Conservation (phyloP, 2,797 vertebrate species). For the Rhabdomys pumilio region DNA sequence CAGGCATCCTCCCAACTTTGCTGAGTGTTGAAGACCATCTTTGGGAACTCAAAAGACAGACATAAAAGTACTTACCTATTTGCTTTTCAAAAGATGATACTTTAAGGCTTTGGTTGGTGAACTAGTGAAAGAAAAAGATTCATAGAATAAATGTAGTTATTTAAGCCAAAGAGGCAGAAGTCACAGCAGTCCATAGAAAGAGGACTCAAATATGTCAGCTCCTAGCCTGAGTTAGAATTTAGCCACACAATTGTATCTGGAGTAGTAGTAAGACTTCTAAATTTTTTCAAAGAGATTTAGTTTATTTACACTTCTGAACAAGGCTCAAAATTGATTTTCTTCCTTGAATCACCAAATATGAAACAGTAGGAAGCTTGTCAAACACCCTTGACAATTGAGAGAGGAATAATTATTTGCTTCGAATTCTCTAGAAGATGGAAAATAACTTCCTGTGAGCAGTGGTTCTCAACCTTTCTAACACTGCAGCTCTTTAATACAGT, state of each 20-base stretch:
- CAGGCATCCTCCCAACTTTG: not conserved
- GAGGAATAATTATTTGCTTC: not conserved
- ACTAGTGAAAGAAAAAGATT: constrained; percentile 85
- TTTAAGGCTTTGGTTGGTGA: constrained; percentile 73
- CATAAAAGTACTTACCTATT: constrained; percentile 90
- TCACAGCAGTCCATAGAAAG: not conserved
- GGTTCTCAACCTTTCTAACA: not conserved
- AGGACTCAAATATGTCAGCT: not conserved
- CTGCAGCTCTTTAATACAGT: not conserved
- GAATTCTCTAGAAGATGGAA: not conserved
- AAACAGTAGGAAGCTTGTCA: not conserved
- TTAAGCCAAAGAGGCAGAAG: not conserved
- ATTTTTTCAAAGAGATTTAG: constrained; percentile 34
- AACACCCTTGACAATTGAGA: not conserved
- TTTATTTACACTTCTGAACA: not conserved
- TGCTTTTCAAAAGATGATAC: constrained; percentile 89
- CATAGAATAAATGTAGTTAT: not conserved
- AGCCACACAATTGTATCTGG: not conserved
- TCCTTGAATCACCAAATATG: not conserved
- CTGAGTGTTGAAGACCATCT: not conserved
- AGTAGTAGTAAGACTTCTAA: not conserved
- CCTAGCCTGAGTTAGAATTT: not conserved
- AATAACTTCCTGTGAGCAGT: not conserved
- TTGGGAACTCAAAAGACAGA: not conserved
- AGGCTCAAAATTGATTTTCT: not conserved